A percentile compares a stretch with the other conserved stretches of the same genome.
These are phyloP conservation scores for Trissoscelio sp. DNA, from an alignment of 2,888 invertebrate genomes.

Conservation along the genomic window DNA sequence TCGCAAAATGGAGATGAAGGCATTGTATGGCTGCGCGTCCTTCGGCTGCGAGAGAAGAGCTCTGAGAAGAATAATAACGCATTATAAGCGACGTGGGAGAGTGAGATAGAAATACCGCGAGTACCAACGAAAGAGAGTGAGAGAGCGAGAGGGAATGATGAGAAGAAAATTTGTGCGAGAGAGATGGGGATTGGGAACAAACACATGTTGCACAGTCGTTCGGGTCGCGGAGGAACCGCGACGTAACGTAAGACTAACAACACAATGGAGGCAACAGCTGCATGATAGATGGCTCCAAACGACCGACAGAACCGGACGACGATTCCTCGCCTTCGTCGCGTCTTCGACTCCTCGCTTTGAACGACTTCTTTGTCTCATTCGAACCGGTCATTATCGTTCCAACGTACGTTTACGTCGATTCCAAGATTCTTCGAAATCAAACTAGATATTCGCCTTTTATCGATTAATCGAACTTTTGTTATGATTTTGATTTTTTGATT, in stretches of 20 bases:
- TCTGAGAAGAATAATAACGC: conserved; percentile 76
- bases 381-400: conserved; percentile 79
- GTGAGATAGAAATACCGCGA: conserved; percentile 21
- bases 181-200: conserved; percentile 75
- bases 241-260: conserved; percentile 82
- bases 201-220: conserved; percentile 82
- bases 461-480: no score
- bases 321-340: conserved; percentile 62
- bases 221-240: conserved; percentile 74
- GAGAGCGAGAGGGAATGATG: conserved; percentile 50
- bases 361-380: conserved; percentile 74
- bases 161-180: conserved; percentile 66
- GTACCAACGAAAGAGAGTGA: conserved; percentile 50
- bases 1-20: conserved; percentile 75
- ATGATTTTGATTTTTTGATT: no score
- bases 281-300: conserved; percentile 77
- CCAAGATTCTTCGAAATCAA: conserved; percentile 32
- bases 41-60: conserved; percentile 70
- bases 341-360: conserved; percentile 71
- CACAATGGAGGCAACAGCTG: conserved; percentile 83
- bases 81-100: conserved; percentile 67
- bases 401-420: conserved; percentile 43
- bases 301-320: conserved; percentile 74
- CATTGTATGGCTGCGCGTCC: conserved; percentile 75
- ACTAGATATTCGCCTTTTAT: no score